phyloP scores from a whole-genome alignment of 2,888 invertebrate genomes.

The Argyresthia albistria region DNA sequence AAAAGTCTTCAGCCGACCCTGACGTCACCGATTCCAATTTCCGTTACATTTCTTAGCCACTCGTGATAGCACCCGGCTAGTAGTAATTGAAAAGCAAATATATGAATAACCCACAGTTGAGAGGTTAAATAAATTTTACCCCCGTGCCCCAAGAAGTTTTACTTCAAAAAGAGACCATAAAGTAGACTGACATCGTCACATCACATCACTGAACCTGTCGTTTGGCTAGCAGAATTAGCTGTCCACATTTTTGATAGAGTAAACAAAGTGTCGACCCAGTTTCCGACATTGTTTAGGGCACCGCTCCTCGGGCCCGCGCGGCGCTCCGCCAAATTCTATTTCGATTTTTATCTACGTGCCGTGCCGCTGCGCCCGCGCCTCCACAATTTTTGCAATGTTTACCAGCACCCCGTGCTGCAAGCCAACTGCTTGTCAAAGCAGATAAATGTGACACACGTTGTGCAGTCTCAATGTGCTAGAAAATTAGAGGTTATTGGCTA shows the following conservation, averaged over 20 bases:
- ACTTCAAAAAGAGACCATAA: no score
- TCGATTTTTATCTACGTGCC: constrained; percentile 55
- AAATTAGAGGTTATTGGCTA: no score
- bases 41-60: no score
- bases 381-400: constrained; percentile 56
- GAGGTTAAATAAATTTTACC: no score
- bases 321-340: constrained; percentile 64
- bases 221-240: constrained; percentile 18
- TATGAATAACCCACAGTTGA: no score
- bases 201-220: background rate
- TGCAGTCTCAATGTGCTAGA: no score
- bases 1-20: no score
- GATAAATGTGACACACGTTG: background rate
- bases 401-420: constrained; percentile 12
- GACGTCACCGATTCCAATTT: no score
- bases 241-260: constrained; percentile 49
- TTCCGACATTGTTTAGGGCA: constrained; percentile 55
- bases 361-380: constrained; percentile 31
- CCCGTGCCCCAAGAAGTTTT: no score
- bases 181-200: no score
- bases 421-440: background rate
- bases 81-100: no score
- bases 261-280: constrained; percentile 62
- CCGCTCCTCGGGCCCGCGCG: constrained; percentile 27
- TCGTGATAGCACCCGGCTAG: no score